Percentiles rank a stretch among this genome's conserved stretches.
Evolutionary conservation across 2,113 vertebrate genomes (phyloP).

Genomic region (Silurus asotus): DNA sequence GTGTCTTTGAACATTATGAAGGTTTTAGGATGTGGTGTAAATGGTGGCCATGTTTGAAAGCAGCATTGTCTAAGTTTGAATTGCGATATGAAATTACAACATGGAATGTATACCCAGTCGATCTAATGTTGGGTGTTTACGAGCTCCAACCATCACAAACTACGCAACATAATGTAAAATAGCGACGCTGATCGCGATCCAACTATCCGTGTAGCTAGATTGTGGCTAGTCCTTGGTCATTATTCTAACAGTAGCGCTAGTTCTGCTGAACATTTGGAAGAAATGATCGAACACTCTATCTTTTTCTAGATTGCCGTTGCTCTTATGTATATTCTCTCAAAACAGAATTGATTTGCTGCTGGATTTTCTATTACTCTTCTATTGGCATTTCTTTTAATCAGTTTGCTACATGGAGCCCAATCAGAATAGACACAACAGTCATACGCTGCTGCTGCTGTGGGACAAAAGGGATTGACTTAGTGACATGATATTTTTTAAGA

Average conservation of each 20-base stretch:
- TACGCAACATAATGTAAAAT: background rate
- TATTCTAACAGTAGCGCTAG: background rate
- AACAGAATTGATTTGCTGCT: background rate
- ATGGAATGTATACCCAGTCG: too few species aligned
- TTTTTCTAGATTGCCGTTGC: background rate
- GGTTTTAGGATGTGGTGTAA: too few species aligned
- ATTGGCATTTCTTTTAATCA: background rate
- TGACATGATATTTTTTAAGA: too few species aligned
- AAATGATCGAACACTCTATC: background rate
- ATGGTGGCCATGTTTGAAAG: too few species aligned
- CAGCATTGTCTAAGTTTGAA: too few species aligned
- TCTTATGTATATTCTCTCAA: background rate
- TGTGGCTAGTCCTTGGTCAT: background rate
- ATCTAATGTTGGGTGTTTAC: background rate
- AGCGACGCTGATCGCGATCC: background rate
- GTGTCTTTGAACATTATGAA: too few species aligned
- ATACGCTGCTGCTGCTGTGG: background rate
- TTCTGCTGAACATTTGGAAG: background rate
- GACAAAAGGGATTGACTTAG: background rate
- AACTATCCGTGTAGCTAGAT: background rate
- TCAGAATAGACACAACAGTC: background rate
- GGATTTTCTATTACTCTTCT: background rate
- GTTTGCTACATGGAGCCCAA: background rate
- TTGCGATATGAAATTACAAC: too few species aligned
- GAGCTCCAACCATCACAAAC: background rate